Conservation (phyloP, 2,797 vertebrate genomes). For the Pteropus rufus region DNA sequence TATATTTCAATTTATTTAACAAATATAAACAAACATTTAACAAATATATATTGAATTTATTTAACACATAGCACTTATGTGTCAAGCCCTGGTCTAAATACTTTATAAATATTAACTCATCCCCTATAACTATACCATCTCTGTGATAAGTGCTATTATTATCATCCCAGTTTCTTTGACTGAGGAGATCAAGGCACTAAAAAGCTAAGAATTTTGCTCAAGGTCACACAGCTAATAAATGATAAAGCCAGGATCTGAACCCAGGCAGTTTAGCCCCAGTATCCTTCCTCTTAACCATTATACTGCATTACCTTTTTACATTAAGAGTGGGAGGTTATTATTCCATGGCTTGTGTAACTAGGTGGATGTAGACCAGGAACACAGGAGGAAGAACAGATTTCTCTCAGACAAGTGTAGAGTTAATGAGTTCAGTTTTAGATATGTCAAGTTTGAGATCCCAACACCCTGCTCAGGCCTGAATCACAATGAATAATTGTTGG, state of each 20-base stretch:
- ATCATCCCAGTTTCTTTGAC: neutral
- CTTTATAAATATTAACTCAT: slow-evolving; percentile 9
- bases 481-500: neutral
- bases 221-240: neutral
- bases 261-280: neutral
- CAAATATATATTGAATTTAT: neutral
- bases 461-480: neutral
- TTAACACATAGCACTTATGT: neutral
- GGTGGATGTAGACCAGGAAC: neutral
- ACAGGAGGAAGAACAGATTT: neutral
- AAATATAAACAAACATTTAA: neutral
- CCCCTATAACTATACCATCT: neutral
- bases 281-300: neutral
- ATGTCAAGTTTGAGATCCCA: neutral
- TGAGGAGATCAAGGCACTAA: neutral
- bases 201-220: neutral
- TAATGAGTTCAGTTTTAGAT: neutral
- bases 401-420: neutral
- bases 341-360: neutral
- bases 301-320: neutral
- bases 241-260: neutral
- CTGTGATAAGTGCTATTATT: neutral
- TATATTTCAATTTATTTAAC: neutral
- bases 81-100: neutral
- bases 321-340: neutral